Percentiles rank a stretch among this genome's conserved stretches.
Conservation (phyloP, 2,113 vertebrate genomes). For the Ptychochromis oligacanthus region DNA sequence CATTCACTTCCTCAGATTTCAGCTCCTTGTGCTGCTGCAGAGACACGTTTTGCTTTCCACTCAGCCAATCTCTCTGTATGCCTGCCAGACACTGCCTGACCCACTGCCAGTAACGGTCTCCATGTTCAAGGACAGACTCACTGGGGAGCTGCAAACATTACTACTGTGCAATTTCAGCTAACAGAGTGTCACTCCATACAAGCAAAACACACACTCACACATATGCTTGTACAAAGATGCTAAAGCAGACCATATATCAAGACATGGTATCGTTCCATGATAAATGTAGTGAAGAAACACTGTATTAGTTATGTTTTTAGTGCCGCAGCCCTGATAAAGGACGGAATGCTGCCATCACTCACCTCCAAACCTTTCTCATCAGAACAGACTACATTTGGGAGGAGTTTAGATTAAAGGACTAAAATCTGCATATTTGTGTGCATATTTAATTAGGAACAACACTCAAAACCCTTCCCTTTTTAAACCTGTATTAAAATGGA, state of each 20-base stretch:
- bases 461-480: background rate
- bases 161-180: conserved; percentile 38
- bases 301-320: conserved; percentile 53
- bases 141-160: conserved; percentile 54
- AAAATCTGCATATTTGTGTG: background rate
- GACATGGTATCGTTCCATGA: conserved; percentile 15
- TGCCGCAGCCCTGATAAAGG: conserved; percentile 32
- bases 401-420: conserved; percentile 1
- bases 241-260: conserved; percentile 31
- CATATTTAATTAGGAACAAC: background rate
- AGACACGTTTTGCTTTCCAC: conserved; percentile 26
- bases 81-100: conserved; percentile 52
- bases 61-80: conserved; percentile 37
- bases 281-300: conserved; percentile 36
- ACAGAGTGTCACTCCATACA: conserved; percentile 11
- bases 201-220: conserved; percentile 8
- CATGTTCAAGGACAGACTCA: conserved; percentile 56
- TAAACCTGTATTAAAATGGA: background rate
- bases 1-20: conserved; percentile 31
- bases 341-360: conserved; percentile 50
- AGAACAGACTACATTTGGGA: conserved; percentile 12
- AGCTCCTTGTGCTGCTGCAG: conserved; percentile 40
- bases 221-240: conserved; percentile 9
- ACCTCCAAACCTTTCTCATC: conserved; percentile 21
- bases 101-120: conserved; percentile 49